Evolutionary conservation across 1,140 invertebrate species (phyloP).

Genomic region (Wasmannia auropunctata): DNA sequence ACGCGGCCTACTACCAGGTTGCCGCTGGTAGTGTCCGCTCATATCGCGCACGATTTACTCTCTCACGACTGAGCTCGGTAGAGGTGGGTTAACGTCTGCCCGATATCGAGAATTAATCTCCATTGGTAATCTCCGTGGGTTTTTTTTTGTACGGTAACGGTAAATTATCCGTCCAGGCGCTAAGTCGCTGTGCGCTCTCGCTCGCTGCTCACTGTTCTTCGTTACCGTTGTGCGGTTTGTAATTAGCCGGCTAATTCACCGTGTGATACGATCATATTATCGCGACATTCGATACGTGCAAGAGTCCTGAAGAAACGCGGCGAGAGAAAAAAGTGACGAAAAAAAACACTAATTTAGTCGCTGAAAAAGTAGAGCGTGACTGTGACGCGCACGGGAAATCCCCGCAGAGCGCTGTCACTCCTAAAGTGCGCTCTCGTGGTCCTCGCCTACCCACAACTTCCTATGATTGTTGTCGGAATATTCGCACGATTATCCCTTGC

Average conservation of each 20-base stretch:
- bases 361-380: conserved; percentile 68
- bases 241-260: conserved; percentile 39
- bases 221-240: conserved; percentile 16
- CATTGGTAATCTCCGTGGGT: conserved; percentile 78
- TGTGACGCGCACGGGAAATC: conserved; percentile 70
- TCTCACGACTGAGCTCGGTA: conserved; percentile 11
- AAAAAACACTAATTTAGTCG: neutral
- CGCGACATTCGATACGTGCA: neutral
- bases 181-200: conserved; percentile 60
- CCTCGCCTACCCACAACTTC: conserved; percentile 66
- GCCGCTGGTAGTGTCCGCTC: conserved; percentile 13
- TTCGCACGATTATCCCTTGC: conserved; percentile 71
- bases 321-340: conserved; percentile 5
- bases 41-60: conserved; percentile 44
- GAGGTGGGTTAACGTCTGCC: conserved; percentile 72
- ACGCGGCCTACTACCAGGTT: neutral
- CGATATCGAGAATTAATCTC: conserved; percentile 81
- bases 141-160: conserved; percentile 78
- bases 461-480: conserved; percentile 71
- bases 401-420: conserved; percentile 6
- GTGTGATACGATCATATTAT: conserved; percentile 12
- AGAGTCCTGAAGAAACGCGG: neutral
- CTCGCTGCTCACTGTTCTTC: conserved; percentile 57
- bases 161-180: conserved; percentile 79
- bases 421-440: conserved; percentile 52